A percentile compares a stretch with the other conserved stretches of the same genome.
Conservation (phyloP, 37 sponge, comb jelly and placozoan species). For the Aphrocallistes beatrix region DNA sequence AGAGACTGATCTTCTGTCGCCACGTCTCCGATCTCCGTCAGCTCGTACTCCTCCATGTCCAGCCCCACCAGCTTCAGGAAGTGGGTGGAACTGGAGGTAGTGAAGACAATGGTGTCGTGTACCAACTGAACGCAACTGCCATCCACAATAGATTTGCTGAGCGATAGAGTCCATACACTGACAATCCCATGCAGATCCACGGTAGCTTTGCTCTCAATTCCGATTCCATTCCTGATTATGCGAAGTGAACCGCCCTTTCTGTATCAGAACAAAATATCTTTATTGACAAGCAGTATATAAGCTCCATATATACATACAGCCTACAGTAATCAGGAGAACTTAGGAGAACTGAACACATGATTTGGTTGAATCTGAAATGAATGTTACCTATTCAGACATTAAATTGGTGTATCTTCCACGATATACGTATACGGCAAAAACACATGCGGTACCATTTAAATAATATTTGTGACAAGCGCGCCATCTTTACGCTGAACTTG, state of each 20-base stretch:
- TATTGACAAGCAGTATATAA: too few relatives aligned
- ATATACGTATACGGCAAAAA: too few relatives aligned
- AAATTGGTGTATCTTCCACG: too few relatives aligned
- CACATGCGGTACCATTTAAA: too few relatives aligned
- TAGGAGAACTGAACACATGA: too few relatives aligned
- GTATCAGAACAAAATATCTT: too few relatives aligned
- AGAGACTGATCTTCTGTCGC: slow-evolving; percentile 60
- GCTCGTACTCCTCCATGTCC: slow-evolving; percentile 82
- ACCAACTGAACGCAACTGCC: neutral
- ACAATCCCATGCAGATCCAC: slow-evolving; percentile 56
- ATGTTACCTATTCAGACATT: too few relatives aligned
- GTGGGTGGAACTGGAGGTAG: neutral
- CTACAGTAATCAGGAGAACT: too few relatives aligned
- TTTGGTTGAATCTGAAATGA: too few relatives aligned
- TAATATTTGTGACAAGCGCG: too few relatives aligned
- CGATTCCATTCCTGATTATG: slow-evolving; percentile 75
- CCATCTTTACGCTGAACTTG: too few relatives aligned
- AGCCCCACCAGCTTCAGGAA: slow-evolving; percentile 31
- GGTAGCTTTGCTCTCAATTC: slow-evolving; percentile 71
- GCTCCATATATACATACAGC: too few relatives aligned
- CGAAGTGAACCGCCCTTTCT: slow-evolving; percentile 68
- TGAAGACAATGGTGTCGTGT: neutral
- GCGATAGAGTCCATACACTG: neutral
- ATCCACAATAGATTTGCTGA: neutral
- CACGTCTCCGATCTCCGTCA: slow-evolving; percentile 59